Percentiles rank a stretch among this genome's conserved stretches.
Conservation (phyloP, 2,797 vertebrate species). For the Characodon lateralis region DNA sequence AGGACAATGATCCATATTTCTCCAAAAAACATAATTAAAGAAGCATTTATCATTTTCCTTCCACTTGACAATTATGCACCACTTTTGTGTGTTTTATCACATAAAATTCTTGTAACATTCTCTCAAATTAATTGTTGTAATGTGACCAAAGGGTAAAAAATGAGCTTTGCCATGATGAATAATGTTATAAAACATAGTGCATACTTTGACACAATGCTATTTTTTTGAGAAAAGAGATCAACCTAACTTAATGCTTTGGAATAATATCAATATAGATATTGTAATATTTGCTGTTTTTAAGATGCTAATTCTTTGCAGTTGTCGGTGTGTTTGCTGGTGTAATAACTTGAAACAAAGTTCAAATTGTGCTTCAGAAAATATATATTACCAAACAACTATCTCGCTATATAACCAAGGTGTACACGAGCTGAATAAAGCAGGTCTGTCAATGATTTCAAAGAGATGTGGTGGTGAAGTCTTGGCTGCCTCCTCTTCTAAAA, state of each 20-base stretch:
- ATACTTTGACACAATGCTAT: neutral
- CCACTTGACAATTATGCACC: neutral
- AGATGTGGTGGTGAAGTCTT: constrained; percentile 20
- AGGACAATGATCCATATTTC: too few species aligned
- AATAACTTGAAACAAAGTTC: neutral
- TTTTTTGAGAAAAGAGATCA: neutral
- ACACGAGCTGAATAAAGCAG: constrained; percentile 3
- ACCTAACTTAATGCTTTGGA: neutral
- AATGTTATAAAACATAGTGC: neutral
- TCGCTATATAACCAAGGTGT: constrained; percentile 8
- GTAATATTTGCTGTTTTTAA: neutral
- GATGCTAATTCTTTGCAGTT: neutral
- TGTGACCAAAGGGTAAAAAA: neutral
- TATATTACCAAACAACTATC: neutral
- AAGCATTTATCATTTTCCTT: neutral
- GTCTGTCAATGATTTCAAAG: constrained; percentile 9
- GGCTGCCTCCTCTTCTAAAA: constrained; percentile 31
- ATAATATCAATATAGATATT: neutral
- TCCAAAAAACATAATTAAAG: too few species aligned
- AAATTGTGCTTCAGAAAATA: neutral
- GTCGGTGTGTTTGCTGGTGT: neutral
- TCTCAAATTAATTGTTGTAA: neutral
- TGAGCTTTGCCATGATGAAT: neutral
- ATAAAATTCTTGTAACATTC: neutral
- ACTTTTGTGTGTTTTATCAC: neutral